A percentile compares a stretch with the other conserved stretches of the same genome.
Evolutionary conservation across 2,888 invertebrate species (phyloP).

Genomic region (Drosophila subsilvestris): DNA sequence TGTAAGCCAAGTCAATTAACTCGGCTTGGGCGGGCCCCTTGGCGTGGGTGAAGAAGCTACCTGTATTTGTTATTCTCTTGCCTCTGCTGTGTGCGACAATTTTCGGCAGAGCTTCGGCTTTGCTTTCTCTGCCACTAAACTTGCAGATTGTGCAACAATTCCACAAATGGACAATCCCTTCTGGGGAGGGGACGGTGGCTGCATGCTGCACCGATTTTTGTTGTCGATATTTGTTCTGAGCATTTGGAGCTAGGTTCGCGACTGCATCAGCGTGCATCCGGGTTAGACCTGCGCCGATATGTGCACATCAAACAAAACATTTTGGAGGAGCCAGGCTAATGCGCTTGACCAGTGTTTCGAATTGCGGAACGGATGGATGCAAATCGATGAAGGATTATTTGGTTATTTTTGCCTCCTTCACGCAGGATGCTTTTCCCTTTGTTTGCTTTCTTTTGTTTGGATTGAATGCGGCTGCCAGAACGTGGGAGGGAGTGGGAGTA

Average conservation of each 20-base stretch:
- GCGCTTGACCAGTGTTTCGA: slow-evolving; percentile 34
- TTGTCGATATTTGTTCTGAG: background rate
- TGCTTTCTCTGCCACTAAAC: slow-evolving; percentile 16
- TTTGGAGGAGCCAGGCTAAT: background rate
- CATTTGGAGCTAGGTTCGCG: too few species aligned
- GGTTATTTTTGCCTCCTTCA: slow-evolving; percentile 31
- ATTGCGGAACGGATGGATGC: slow-evolving; percentile 43
- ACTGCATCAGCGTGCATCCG: background rate
- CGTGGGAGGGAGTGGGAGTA: background rate
- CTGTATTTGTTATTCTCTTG: slow-evolving; percentile 34
- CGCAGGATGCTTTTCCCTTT: slow-evolving; percentile 1
- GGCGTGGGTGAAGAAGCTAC: slow-evolving; percentile 47
- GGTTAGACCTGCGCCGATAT: too few species aligned
- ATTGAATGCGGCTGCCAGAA: background rate
- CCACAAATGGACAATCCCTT: too few species aligned
- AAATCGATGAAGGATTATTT: slow-evolving; percentile 61
- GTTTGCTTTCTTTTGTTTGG: slow-evolving; percentile 2
- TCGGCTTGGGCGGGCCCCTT: slow-evolving; percentile 21
- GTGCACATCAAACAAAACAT: too few species aligned
- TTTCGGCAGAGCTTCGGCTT: background rate
- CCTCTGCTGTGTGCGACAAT: background rate
- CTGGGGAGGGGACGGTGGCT: too few species aligned
- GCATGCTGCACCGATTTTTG: background rate
- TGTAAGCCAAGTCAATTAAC: slow-evolving; percentile 70
- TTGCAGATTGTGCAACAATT: slow-evolving; percentile 5